Evolutionary conservation across 2,113 vertebrate genomes (phyloP).

Genomic region (Petrocephalus microphthalmus): DNA sequence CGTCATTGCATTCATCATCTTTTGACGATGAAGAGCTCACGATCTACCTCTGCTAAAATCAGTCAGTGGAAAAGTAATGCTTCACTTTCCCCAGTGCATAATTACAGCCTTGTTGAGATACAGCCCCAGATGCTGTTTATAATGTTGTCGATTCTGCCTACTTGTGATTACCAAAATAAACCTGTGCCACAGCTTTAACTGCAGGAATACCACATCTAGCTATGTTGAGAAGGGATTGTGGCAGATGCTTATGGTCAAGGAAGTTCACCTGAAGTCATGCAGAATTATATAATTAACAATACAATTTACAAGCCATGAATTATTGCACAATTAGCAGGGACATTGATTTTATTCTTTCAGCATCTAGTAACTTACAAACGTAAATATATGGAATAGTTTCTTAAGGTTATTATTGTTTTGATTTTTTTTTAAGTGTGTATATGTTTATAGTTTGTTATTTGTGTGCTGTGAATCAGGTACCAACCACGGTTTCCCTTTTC

Average conservation of each 20-base stretch:
- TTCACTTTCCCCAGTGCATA: constrained; percentile 10
- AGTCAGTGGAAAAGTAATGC: constrained; percentile 9
- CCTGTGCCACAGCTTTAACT: not conserved
- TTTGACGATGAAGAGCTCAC: not conserved
- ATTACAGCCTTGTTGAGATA: not conserved
- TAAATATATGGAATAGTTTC: not conserved
- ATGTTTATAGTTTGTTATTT: too few species aligned
- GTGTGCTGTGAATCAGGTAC: too few species aligned
- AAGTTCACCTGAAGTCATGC: not conserved
- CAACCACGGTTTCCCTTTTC: not conserved
- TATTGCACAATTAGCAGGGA: not conserved
- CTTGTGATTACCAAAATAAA: constrained; percentile 12
- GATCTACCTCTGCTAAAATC: constrained; percentile 10
- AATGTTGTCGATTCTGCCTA: not conserved
- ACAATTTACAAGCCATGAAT: not conserved
- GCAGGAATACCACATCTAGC: not conserved
- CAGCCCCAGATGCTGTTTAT: not conserved
- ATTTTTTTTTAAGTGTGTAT: not conserved
- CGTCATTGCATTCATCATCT: constrained; percentile 14
- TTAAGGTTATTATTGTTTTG: not conserved
- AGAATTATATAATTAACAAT: not conserved
- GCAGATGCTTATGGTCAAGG: not conserved
- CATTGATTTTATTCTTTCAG: not conserved
- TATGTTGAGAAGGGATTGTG: not conserved
- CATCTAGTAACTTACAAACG: not conserved